phyloP scores from a whole-genome alignment of 2,113 vertebrate species.

The Actenoides hombroni region DNA sequence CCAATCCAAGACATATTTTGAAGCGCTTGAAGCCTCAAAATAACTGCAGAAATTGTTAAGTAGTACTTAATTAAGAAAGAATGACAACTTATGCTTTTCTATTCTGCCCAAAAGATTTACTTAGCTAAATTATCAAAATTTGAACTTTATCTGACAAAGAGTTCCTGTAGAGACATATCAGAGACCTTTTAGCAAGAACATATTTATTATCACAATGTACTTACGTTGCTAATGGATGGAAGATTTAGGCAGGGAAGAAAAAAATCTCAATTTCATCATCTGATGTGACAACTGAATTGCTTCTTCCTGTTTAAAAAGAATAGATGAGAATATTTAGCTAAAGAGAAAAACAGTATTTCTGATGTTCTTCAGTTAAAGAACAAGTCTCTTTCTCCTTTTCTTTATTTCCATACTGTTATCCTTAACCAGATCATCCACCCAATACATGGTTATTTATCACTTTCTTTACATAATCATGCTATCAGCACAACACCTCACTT shows the following conservation, averaged over 20 bases:
- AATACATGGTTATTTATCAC: not conserved
- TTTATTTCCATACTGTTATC: not conserved
- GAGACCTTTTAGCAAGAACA: not conserved
- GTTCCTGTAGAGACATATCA: not conserved
- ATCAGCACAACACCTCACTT: not conserved
- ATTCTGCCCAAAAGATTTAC: not conserved
- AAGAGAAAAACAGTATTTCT: not conserved
- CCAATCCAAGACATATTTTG: not conserved
- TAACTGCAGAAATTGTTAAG: not conserved
- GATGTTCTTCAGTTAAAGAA: not conserved
- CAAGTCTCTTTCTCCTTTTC: not conserved
- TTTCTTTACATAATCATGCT: not conserved
- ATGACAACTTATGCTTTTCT: not conserved
- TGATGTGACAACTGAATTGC: not conserved
- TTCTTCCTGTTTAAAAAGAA: not conserved
- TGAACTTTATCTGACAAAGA: constrained; percentile 1
- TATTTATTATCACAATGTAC: not conserved
- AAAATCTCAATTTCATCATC: not conserved
- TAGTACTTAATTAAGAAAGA: not conserved
- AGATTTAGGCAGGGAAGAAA: not conserved
- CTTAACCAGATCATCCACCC: not conserved
- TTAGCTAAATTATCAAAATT: constrained; percentile 10
- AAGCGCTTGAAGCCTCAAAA: not conserved
- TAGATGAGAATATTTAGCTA: not conserved
- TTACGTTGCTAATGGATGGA: not conserved